phyloP scores from a whole-genome alignment of 2,888 invertebrate genomes.

The Sphecodes monilicornis region DNA sequence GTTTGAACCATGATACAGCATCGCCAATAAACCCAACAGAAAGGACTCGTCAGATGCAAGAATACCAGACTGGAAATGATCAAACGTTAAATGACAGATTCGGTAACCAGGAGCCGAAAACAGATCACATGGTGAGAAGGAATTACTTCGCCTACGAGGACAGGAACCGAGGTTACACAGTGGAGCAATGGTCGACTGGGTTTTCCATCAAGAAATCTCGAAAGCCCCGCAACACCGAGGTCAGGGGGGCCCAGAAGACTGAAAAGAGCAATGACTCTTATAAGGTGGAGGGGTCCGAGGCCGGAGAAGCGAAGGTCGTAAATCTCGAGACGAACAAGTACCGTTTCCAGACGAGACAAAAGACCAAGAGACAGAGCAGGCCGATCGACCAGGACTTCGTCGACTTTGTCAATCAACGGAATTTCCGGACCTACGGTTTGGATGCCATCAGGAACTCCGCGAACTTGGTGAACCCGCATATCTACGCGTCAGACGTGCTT shows the following conservation, averaged over 20 bases:
- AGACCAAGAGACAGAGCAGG: slow-evolving; percentile 72
- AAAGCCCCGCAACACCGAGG: slow-evolving; percentile 18
- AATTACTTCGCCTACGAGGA: slow-evolving; percentile 77
- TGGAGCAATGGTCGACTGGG: slow-evolving; percentile 78
- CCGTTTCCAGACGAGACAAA: slow-evolving; percentile 39
- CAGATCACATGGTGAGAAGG: slow-evolving; percentile 7
- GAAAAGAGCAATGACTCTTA: slow-evolving; percentile 17
- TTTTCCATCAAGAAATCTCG: slow-evolving; percentile 69
- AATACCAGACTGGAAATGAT: not conserved
- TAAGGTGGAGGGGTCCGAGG: not conserved
- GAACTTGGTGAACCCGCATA: slow-evolving; percentile 86
- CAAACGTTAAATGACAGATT: slow-evolving; percentile 66
- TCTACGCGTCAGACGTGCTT: slow-evolving; percentile 88
- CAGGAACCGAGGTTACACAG: slow-evolving; percentile 65
- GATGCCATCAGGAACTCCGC: slow-evolving; percentile 80
- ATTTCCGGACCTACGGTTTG: slow-evolving; percentile 75
- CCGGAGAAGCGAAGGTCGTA: slow-evolving; percentile 33
- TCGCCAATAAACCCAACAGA: not conserved
- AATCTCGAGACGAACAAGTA: slow-evolving; percentile 61
- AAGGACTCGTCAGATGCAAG: not conserved
- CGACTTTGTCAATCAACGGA: slow-evolving; percentile 60
- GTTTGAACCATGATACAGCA: slow-evolving; percentile 63
- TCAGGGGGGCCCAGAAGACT: too few species aligned
- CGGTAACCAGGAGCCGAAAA: slow-evolving; percentile 6
- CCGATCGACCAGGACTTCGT: slow-evolving; percentile 75